Percentiles rank a stretch among this genome's conserved stretches.
Evolutionary conservation across 2,113 vertebrate genomes (phyloP).

Genomic region (Haemorhous mexicanus): DNA sequence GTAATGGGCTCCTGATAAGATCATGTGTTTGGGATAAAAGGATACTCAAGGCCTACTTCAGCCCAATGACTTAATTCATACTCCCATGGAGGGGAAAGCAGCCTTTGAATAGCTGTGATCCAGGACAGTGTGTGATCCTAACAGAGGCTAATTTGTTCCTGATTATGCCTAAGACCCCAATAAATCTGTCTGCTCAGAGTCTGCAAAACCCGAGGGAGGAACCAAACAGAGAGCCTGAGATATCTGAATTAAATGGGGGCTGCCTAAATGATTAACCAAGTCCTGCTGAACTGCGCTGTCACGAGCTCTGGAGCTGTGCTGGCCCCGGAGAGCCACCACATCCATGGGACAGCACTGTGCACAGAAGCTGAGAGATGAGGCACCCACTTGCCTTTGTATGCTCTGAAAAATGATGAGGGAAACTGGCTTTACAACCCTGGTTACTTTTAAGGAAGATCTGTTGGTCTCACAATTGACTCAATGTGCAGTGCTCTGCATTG

Average conservation of each 20-base stretch:
- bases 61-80: conserved; percentile 45
- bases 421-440: background rate
- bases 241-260: conserved; percentile 54
- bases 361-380: background rate
- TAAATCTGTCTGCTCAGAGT: conserved; percentile 62
- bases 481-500: background rate
- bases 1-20: conserved; percentile 43
- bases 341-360: background rate
- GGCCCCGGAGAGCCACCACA: background rate
- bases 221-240: conserved; percentile 25
- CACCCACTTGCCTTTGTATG: accelerated
- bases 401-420: background rate
- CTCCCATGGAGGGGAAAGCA: conserved; percentile 19
- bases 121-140: conserved; percentile 36
- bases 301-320: background rate
- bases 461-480: background rate
- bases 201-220: conserved; percentile 59
- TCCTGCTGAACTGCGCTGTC: conserved; percentile 24
- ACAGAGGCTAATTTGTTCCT: conserved; percentile 70
- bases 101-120: conserved; percentile 20
- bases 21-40: conserved; percentile 47
- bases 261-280: conserved; percentile 49
- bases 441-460: background rate
- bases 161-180: conserved; percentile 64
- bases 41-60: conserved; percentile 38